These are phyloP conservation scores for Procambarus clarkii DNA, from an alignment of 1,140 invertebrate species.

Conservation along the genomic window DNA sequence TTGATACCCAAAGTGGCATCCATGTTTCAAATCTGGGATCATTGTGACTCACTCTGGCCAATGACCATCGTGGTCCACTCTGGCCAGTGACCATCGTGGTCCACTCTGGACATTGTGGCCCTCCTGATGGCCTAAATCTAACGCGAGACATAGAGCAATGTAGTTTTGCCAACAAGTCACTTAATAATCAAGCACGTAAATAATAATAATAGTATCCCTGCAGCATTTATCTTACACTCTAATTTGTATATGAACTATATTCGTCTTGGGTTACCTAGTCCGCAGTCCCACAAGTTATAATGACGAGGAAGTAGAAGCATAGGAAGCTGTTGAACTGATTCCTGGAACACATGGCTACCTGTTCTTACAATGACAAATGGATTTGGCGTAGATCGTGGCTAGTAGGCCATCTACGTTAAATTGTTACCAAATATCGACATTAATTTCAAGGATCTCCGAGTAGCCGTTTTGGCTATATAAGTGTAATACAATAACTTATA, in stretches of 20 bases:
- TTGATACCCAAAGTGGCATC: too few relatives aligned
- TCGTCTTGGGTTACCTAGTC: background rate
- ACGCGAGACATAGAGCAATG: constrained; percentile 3
- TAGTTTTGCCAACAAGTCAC: background rate
- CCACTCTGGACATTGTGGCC: background rate
- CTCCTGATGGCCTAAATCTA: background rate
- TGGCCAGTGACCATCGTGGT: too few relatives aligned
- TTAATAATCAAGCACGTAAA: background rate
- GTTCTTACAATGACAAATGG: too few relatives aligned
- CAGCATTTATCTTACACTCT: constrained; percentile 2
- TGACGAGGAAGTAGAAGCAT: background rate
- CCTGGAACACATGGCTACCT: too few relatives aligned
- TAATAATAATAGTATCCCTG: background rate
- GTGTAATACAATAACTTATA: background rate
- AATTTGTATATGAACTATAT: constrained; percentile 3
- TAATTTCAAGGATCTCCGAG: too few relatives aligned
- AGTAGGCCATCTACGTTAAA: background rate
- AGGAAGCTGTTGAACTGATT: background rate
- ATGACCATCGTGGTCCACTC: too few relatives aligned
- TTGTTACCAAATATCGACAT: too few relatives aligned
- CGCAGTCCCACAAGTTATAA: background rate
- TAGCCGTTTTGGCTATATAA: too few relatives aligned
- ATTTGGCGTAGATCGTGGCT: background rate
- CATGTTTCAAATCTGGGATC: too few relatives aligned
- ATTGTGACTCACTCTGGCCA: too few relatives aligned